Evolutionary conservation across 2,888 invertebrate species (phyloP).

Genomic region (Lissocephala sabroskyi): DNA sequence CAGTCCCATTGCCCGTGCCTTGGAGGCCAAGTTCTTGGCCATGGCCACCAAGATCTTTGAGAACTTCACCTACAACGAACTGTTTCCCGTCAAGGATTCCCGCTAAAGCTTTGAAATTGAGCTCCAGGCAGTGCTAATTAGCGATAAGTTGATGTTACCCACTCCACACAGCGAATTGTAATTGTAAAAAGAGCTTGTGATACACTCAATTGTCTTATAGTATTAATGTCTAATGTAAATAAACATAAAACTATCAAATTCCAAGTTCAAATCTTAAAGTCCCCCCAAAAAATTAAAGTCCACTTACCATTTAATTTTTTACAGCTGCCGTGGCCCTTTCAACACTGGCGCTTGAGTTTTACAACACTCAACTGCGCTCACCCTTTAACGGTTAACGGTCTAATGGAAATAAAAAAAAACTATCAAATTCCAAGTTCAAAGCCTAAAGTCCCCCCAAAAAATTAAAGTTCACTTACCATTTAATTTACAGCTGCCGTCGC

Average conservation of each 20-base stretch:
- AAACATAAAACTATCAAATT: not conserved
- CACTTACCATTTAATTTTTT: too few species aligned
- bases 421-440: too few species aligned
- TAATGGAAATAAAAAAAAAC: not conserved
- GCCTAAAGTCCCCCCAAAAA: too few species aligned
- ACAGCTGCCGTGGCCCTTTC: too few species aligned
- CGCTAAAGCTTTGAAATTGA: too few species aligned
- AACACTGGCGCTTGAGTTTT: too few species aligned
- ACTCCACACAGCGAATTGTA: constrained; percentile 23
- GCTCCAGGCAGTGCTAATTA: too few species aligned
- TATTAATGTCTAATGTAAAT: constrained; percentile 1
- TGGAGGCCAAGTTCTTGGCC: constrained; percentile 75
- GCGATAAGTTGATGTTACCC: too few species aligned
- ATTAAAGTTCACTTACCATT: not conserved
- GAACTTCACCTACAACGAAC: constrained; percentile 75
- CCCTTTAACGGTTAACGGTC: too few species aligned
- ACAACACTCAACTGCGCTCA: too few species aligned
- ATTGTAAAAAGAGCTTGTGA: constrained; percentile 27
- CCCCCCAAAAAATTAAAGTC: constrained; percentile 3
- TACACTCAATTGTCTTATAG: constrained; percentile 35
- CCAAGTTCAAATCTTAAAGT: too few species aligned
- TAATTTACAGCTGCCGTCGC: too few species aligned
- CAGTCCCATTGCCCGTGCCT: constrained; percentile 79
- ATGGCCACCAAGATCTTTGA: constrained; percentile 77
- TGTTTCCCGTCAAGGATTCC: constrained; percentile 73